Evolutionary conservation across 2,888 invertebrate species (phyloP), one percentile per base, ranked within the genome.

Genomic region (Hoplodrina blanda): DNA sequence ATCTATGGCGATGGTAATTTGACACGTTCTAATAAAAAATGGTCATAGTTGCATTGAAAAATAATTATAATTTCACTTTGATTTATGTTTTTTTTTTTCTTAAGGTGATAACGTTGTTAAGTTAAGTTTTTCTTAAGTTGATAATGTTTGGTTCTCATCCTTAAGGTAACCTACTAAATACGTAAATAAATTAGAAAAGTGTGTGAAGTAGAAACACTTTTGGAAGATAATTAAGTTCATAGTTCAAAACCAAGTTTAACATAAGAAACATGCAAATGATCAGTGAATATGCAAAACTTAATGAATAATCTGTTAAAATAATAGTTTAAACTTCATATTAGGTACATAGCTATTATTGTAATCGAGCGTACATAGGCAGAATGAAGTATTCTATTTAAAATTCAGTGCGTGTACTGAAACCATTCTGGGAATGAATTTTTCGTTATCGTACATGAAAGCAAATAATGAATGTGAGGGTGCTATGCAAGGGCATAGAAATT

Each of bases 361-460:
- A 17, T 44, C 13, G 44, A 4, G 15, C 44, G 13, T 13, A 15
- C 15, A 41, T 3, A 41, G 41, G 13, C 41, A 41, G 13, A 41
- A 41, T 41, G 33, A 57, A 41, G 17, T 30, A 19, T 46, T 53
- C 5, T 5, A 62, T 13, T 74, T 49, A 33, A 74, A 59, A 73
- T 67, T 67, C 55, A 41, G 50, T 49, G 68, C 75, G 68, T 74
- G 75, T 20, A 10, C 46, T 20, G 52, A 50, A 63, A 68, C 53
- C 25, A 62, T 74, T 63, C n/a, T 19, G 59, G 52, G 54, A 67
- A 67, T 55, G 13, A 33, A 30, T 19, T 66, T 52, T 67, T 74
- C 30, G 46, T 33, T 79, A 76, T 52, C 41, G 59, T 50, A 62
- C 73, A 50, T 73, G 30, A 55, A 78, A 41, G 25, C 15, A 57